Conservation (phyloP, 1,140 invertebrate genomes). For the Drosophila kepulauana region DNA sequence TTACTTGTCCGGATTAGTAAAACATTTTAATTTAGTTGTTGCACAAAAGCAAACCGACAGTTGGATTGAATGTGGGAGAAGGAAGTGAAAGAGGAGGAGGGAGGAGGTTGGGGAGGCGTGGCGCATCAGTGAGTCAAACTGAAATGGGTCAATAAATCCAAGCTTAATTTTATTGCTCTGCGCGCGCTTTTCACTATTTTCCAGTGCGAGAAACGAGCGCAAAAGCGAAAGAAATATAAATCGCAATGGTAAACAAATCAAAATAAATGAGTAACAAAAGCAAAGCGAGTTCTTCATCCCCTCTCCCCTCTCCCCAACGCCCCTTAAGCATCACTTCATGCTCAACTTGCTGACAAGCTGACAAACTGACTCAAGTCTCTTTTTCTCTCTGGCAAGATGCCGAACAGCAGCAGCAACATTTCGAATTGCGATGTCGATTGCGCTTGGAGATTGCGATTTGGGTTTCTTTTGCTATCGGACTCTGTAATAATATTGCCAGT, state of each 20-base stretch:
- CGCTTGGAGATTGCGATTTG: slow-evolving; percentile 28
- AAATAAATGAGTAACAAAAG: slow-evolving; percentile 83
- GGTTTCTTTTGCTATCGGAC: slow-evolving; percentile 16
- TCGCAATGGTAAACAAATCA: slow-evolving; percentile 83
- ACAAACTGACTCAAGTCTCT: slow-evolving; percentile 51
- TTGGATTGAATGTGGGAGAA: background rate
- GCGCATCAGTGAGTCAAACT: slow-evolving; percentile 70
- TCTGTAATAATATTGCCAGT: slow-evolving; percentile 48
- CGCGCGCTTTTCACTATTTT: slow-evolving; percentile 54
- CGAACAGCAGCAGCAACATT: slow-evolving; percentile 30
- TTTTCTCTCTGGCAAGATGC: slow-evolving; percentile 43
- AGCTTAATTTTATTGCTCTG: slow-evolving; percentile 82
- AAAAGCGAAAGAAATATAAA: slow-evolving; percentile 71
- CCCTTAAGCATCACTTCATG: background rate
- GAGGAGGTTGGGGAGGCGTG: slow-evolving; percentile 1
- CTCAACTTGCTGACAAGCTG: slow-evolving; percentile 71
- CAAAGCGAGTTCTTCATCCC: slow-evolving; percentile 22
- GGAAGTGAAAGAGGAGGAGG: background rate
- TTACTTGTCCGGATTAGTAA: slow-evolving; percentile 82
- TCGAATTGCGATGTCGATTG: slow-evolving; percentile 54
- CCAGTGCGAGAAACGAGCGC: slow-evolving; percentile 2
- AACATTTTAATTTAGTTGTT: slow-evolving; percentile 81
- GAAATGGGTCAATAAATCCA: slow-evolving; percentile 82
- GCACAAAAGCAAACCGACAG: slow-evolving; percentile 50
- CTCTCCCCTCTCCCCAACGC: background rate